These are phyloP conservation scores for Ciconia maguari DNA, from an alignment of 2,113 vertebrate species.

Conservation along the genomic window DNA sequence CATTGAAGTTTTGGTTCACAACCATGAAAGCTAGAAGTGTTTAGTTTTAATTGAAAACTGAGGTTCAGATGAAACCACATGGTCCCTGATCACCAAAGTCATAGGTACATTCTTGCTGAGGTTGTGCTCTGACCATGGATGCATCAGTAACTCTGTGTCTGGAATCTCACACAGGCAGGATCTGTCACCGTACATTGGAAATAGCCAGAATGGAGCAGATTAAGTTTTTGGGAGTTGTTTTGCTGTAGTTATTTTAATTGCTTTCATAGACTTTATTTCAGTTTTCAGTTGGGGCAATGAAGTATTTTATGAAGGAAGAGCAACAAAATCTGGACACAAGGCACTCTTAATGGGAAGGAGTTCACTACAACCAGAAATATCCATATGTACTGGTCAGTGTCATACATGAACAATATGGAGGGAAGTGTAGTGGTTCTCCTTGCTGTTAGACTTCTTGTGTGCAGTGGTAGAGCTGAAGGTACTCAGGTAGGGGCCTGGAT, in stretches of 20 bases:
- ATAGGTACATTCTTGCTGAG: not conserved
- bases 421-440: not conserved
- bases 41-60: not conserved
- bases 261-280: not conserved
- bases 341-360: not conserved
- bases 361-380: not conserved
- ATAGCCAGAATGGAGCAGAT: not conserved
- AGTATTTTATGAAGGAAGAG: not conserved
- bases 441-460: not conserved
- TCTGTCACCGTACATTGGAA: not conserved
- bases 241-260: not conserved
- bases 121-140: not conserved
- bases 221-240: not conserved
- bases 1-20: not conserved
- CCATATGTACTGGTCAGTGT: rapidly evolving
- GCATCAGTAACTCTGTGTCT: not conserved
- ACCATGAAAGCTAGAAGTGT: not conserved
- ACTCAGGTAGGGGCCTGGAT: not conserved
- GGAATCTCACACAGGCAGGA: not conserved
- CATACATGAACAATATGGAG: not conserved
- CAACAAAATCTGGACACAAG: not conserved
- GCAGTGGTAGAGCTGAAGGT: not conserved
- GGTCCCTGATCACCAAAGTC: not conserved
- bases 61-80: not conserved
- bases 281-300: not conserved